A percentile compares a stretch with the other conserved stretches of the same genome.
Evolutionary conservation across 2,888 invertebrate genomes (phyloP).

Genomic region (Andrena bicolor): DNA sequence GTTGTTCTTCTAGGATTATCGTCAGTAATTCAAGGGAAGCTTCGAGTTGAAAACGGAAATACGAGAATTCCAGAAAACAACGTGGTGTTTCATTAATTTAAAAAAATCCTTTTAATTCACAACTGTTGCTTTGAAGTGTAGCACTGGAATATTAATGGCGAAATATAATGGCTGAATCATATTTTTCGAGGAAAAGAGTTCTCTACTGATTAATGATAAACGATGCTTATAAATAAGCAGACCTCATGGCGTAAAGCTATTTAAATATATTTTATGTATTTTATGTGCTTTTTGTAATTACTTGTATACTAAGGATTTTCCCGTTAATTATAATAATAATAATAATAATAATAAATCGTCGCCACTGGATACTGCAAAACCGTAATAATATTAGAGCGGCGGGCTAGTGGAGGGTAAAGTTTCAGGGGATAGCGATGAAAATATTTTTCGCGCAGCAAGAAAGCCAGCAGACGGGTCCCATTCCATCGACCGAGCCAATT

Average conservation of each 20-base stretch:
- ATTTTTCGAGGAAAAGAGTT: no score
- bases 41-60: constrained; percentile 15
- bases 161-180: background rate
- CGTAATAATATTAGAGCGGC: background rate
- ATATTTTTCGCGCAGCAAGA: constrained; percentile 25
- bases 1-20: constrained; percentile 24
- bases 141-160: constrained; percentile 39
- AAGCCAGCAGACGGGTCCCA: background rate
- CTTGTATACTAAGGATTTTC: no score
- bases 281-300: no score
- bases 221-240: no score
- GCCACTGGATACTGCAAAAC: no score
- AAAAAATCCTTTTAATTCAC: constrained; percentile 46
- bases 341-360: no score
- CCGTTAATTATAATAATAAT: no score
- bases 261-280: no score
- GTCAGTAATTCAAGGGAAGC: constrained; percentile 39
- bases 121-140: background rate
- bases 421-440: background rate
- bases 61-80: constrained; percentile 26
- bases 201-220: no score
- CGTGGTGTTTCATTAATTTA: constrained; percentile 56
- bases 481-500: constrained; percentile 34
- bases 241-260: no score
- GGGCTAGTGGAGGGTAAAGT: background rate